Evolutionary conservation across 1,140 invertebrate genomes (phyloP).

Genomic region (Catajapyx aquilonaris): DNA sequence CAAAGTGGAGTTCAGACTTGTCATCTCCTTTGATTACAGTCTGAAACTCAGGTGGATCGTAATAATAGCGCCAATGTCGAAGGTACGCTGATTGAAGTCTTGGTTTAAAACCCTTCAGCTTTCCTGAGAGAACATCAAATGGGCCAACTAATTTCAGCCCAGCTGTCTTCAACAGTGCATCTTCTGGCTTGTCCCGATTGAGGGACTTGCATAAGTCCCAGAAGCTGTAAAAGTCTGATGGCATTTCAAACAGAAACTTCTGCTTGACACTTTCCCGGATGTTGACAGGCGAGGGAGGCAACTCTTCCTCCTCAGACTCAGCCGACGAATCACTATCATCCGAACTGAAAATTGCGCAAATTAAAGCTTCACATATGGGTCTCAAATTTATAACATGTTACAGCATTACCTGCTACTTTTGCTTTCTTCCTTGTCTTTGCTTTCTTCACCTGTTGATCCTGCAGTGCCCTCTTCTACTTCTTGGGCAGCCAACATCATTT

Average conservation of each 20-base stretch:
- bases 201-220: conserved; percentile 54
- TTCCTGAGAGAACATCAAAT: conserved; percentile 56
- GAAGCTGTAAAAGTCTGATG: conserved; percentile 67
- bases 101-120: conserved; percentile 30
- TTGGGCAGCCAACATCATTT: background rate
- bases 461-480: conserved; percentile 5
- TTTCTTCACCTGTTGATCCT: conserved; percentile 5
- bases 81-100: conserved; percentile 38
- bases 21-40: conserved; percentile 45
- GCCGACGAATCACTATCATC: conserved; percentile 7
- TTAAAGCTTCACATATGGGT: too few relatives aligned
- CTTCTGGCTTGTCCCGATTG: conserved; percentile 31
- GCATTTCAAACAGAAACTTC: conserved; percentile 69
- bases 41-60: conserved; percentile 82
- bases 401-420: conserved; percentile 7
- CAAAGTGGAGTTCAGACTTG: conserved; percentile 53
- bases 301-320: conserved; percentile 4
- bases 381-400: too few relatives aligned
- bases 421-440: conserved; percentile 10
- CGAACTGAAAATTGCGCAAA: too few relatives aligned
- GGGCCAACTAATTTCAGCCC: conserved; percentile 61
- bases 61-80: conserved; percentile 74
- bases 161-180: conserved; percentile 33
- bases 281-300: conserved; percentile 7
- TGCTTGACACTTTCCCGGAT: conserved; percentile 35